phyloP scores from a whole-genome alignment of 1,140 invertebrate genomes.

The Heliconius hermathena region DNA sequence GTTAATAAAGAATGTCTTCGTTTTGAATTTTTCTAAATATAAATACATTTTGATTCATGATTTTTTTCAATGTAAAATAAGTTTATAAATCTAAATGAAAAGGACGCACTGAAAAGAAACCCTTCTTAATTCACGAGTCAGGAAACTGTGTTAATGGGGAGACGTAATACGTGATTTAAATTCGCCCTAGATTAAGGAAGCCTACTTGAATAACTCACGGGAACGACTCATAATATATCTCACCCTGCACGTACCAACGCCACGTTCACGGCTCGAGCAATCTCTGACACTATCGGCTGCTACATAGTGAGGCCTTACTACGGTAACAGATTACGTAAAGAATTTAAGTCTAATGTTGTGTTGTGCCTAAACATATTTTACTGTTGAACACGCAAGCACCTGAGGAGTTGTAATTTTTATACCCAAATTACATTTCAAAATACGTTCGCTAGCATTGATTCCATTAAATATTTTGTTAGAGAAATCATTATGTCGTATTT shows the following conservation, averaged over 20 bases:
- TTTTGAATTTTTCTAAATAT: background rate
- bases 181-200: slow-evolving; percentile 41
- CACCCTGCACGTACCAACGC: slow-evolving; percentile 11
- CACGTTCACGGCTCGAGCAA: slow-evolving; percentile 35
- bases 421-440: too few species aligned
- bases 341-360: slow-evolving; percentile 12
- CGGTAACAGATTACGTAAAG: slow-evolving; percentile 16
- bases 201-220: slow-evolving; percentile 42
- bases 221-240: slow-evolving; percentile 35
- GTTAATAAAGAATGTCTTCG: too few species aligned
- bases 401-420: background rate
- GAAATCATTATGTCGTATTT: too few species aligned
- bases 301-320: slow-evolving; percentile 16
- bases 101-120: slow-evolving; percentile 23
- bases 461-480: too few species aligned
- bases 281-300: slow-evolving; percentile 25
- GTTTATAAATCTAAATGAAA: slow-evolving; percentile 11
- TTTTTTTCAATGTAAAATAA: background rate
- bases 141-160: slow-evolving; percentile 40
- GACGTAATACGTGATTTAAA: slow-evolving; percentile 41
- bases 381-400: background rate
- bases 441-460: too few species aligned
- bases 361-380: slow-evolving; percentile 5
- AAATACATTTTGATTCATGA: background rate
- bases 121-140: slow-evolving; percentile 25